A percentile compares a stretch with the other conserved stretches of the same genome.
phyloP scores from a whole-genome alignment of 2,797 vertebrate species.

The Muscicapa striata region DNA sequence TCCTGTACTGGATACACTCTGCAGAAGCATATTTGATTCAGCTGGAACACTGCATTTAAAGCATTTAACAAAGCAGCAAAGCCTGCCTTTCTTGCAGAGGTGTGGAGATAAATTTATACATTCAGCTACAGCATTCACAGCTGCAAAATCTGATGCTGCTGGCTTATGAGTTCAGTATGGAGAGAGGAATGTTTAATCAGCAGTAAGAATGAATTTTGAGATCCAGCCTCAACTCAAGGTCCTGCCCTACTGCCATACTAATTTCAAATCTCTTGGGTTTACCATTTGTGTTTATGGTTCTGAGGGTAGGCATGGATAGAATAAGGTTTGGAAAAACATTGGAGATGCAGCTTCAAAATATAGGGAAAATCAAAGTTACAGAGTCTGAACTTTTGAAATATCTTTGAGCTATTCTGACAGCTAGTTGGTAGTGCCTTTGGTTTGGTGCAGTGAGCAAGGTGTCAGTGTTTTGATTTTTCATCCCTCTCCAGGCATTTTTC shows the following conservation, averaged over 20 bases:
- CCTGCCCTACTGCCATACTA: not conserved
- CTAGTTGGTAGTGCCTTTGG: not conserved
- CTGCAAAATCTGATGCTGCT: not conserved
- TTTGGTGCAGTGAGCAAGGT: not conserved
- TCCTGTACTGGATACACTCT: not conserved
- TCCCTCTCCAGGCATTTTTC: conserved; percentile 88
- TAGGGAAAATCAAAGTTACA: not conserved
- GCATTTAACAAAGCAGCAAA: not conserved
- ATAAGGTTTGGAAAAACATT: not conserved
- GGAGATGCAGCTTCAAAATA: not conserved
- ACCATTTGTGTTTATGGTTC: not conserved
- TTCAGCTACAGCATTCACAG: not conserved
- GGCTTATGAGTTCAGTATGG: not conserved
- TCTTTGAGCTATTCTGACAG: not conserved
- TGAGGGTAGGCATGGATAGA: not conserved
- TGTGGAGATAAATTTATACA: not conserved
- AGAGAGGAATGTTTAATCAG: not conserved
- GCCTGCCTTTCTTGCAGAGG: not conserved
- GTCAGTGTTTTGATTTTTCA: not conserved
- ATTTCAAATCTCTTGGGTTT: not conserved
- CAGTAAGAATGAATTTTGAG: not conserved
- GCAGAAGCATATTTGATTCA: not conserved
- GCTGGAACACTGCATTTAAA: not conserved
- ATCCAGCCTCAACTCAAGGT: not conserved
- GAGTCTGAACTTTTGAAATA: not conserved